Conservation (phyloP, 1,140 invertebrate genomes). For the Hetaerina americana region DNA sequence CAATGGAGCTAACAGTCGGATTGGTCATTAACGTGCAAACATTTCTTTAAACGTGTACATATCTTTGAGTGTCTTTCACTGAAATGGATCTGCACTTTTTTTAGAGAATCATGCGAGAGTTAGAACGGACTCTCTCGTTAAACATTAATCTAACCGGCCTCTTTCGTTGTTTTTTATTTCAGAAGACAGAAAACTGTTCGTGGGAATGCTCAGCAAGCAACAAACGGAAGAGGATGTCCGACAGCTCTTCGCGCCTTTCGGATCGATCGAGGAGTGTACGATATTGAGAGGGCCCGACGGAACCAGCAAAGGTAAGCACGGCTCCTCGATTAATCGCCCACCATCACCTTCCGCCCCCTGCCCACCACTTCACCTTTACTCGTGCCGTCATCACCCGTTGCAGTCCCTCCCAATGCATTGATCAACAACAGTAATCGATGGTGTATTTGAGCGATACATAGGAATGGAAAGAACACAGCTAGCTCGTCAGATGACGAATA, state of each 20-base stretch:
- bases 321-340: too few species aligned
- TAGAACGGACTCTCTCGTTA: too few species aligned
- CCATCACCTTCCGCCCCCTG: too few species aligned
- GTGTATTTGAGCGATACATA: too few species aligned
- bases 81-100: background rate
- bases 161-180: slow-evolving; percentile 20
- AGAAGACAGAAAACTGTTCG: slow-evolving; percentile 94
- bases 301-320: slow-evolving; percentile 90
- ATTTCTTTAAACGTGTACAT: background rate
- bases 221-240: slow-evolving; percentile 97
- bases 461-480: too few species aligned
- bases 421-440: too few species aligned
- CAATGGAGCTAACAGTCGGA: background rate
- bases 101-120: too few species aligned
- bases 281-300: slow-evolving; percentile 94
- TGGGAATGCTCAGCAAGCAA: slow-evolving; percentile 99
- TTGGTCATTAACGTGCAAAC: background rate
- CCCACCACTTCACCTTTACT: too few species aligned
- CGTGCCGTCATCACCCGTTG: too few species aligned
- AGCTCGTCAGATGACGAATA: too few species aligned
- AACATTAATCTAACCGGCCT: slow-evolving; percentile 25
- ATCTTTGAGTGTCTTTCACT: background rate
- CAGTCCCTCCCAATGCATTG: too few species aligned
- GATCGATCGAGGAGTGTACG: slow-evolving; percentile 97
- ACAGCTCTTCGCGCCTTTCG: slow-evolving; percentile 90